These are phyloP conservation scores for Heliornis fulica DNA, from an alignment of 2,113 vertebrate species.

Conservation along the genomic window DNA sequence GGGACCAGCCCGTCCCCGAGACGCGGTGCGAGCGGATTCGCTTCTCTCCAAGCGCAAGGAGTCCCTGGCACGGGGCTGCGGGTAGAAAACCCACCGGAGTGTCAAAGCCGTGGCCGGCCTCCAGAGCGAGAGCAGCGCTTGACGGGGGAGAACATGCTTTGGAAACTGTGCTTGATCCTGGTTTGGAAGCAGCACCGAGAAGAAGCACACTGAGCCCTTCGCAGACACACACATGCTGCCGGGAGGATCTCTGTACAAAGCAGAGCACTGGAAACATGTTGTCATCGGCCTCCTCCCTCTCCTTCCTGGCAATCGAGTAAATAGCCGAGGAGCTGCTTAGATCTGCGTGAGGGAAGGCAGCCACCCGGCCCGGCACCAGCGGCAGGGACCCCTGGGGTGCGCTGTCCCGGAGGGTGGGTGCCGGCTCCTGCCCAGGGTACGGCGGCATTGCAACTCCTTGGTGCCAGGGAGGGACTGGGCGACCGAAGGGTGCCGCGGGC, in stretches of 20 bases:
- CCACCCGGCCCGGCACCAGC: neutral
- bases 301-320: neutral
- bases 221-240: constrained; percentile 31
- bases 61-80: constrained; percentile 35
- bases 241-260: constrained; percentile 11
- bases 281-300: constrained; percentile 35
- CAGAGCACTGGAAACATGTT: constrained; percentile 35
- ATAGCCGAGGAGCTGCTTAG: neutral
- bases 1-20: neutral
- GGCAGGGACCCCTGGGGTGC: accelerated
- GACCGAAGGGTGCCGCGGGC: accelerated
- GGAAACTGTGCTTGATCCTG: constrained; percentile 60
- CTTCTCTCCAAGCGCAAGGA: neutral
- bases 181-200: constrained; percentile 48
- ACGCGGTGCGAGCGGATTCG: accelerated
- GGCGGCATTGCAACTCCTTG: accelerated
- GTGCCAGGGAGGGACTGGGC: neutral
- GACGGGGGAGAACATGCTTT: constrained; percentile 60
- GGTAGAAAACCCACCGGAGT: constrained; percentile 49
- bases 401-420: accelerated
- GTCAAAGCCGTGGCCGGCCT: constrained; percentile 43
- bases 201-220: neutral
- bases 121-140: constrained; percentile 24
- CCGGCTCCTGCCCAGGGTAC: accelerated
- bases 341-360: neutral